A percentile compares a stretch with the other conserved stretches of the same genome.
Evolutionary conservation across 2,888 invertebrate species (phyloP).

Genomic region (Onthophagus sagittarius): DNA sequence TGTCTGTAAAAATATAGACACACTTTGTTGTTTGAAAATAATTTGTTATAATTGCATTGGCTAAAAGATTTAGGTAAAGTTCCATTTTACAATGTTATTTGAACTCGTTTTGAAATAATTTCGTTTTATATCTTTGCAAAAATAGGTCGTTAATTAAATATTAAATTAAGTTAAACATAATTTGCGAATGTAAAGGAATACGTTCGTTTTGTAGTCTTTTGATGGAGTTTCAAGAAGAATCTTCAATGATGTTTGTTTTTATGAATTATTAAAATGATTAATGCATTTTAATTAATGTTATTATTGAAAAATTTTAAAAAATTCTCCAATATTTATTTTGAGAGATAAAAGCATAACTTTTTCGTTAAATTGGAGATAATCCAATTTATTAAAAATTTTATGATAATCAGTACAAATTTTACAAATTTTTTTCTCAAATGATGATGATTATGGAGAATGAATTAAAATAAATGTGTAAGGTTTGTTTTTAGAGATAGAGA

Average conservation of each 20-base stretch:
- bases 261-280: not conserved
- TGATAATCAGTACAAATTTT: too few relatives aligned
- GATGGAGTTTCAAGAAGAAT: not conserved
- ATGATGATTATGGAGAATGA: too few relatives aligned
- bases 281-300: too few relatives aligned
- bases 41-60: slow-evolving; percentile 13
- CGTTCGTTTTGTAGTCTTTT: not conserved
- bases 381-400: too few relatives aligned
- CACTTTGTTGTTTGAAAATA: slow-evolving; percentile 16
- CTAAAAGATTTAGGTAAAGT: slow-evolving; percentile 1
- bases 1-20: slow-evolving; percentile 12
- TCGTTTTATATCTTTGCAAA: not conserved
- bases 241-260: not conserved
- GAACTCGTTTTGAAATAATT: not conserved
- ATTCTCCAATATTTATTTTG: too few relatives aligned
- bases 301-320: too few relatives aligned
- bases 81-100: slow-evolving; percentile 1
- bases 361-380: too few relatives aligned
- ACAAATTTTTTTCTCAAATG: too few relatives aligned
- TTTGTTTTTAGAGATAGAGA: too few relatives aligned
- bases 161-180: not conserved
- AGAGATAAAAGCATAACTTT: too few relatives aligned
- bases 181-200: not conserved
- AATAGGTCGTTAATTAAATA: not conserved
- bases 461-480: too few relatives aligned